Percentiles rank a stretch among this genome's conserved stretches.
phyloP scores from a whole-genome alignment of 2,113 vertebrate genomes.

The Bubalus kerabau region DNA sequence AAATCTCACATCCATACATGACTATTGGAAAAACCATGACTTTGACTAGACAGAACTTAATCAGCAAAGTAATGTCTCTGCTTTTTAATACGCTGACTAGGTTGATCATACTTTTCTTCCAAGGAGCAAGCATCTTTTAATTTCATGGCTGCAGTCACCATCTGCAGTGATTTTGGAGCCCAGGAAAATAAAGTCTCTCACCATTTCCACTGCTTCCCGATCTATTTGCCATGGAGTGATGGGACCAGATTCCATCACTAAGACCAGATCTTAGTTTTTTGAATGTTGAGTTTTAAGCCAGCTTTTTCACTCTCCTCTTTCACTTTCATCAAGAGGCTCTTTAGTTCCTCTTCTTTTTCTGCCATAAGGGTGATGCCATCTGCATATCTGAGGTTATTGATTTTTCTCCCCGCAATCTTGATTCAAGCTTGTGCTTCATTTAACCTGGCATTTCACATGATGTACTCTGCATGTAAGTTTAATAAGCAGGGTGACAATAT shows the following conservation, averaged over 20 bases:
- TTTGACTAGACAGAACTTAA: background rate
- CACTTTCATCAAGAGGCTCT: background rate
- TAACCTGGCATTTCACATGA: background rate
- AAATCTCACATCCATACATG: background rate
- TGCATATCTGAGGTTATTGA: background rate
- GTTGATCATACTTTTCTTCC: background rate
- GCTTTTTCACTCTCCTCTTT: background rate
- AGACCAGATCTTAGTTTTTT: background rate
- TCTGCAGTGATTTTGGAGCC: background rate
- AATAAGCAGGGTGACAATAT: background rate
- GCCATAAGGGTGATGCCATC: background rate
- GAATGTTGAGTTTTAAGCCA: background rate
- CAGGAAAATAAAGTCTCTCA: background rate
- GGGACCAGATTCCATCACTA: background rate
- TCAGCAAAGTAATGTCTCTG: background rate
- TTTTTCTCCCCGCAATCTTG: background rate
- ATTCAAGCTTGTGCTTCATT: background rate
- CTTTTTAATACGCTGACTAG: background rate
- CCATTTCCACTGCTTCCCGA: background rate
- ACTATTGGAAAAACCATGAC: background rate
- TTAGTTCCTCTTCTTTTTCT: background rate
- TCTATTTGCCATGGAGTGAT: background rate
- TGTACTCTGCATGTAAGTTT: background rate
- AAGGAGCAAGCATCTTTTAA: background rate
- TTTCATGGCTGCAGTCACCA: background rate